phyloP scores from a whole-genome alignment of 2,797 vertebrate species.

The Prunella strophiata region DNA sequence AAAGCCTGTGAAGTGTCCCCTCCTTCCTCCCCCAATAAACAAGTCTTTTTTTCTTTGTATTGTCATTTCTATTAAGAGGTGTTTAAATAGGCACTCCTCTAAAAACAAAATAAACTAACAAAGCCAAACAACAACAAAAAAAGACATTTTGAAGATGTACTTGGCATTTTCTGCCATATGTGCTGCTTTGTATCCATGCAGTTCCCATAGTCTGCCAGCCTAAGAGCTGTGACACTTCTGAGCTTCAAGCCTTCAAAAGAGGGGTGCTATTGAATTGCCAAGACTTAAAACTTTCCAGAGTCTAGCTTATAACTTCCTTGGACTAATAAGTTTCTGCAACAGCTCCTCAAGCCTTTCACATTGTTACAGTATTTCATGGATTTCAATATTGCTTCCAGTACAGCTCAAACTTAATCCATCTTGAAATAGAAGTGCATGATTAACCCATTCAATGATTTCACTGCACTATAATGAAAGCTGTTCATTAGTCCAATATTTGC shows the following conservation, averaged over 20 bases:
- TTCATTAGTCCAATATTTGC: constrained; percentile 1
- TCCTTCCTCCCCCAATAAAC: neutral
- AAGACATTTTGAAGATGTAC: neutral
- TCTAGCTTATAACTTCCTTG: neutral
- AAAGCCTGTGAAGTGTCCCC: neutral
- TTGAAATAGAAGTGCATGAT: neutral
- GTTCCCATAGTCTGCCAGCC: neutral
- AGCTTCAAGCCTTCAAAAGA: neutral
- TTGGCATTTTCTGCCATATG: neutral
- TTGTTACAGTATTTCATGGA: neutral
- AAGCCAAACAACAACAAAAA: neutral
- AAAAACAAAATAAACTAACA: neutral
- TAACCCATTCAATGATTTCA: neutral
- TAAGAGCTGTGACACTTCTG: neutral
- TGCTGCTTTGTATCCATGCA: neutral
- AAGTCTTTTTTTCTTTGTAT: neutral
- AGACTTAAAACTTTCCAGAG: neutral
- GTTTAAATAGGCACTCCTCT: neutral
- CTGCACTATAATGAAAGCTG: neutral
- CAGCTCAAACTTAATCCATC: neutral
- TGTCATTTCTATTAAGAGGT: neutral
- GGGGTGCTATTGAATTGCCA: neutral
- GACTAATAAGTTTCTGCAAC: neutral
- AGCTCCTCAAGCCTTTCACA: neutral
- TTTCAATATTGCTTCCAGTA: neutral